phyloP scores from a whole-genome alignment of 2,113 vertebrate species.

The Neotoma lepida region DNA sequence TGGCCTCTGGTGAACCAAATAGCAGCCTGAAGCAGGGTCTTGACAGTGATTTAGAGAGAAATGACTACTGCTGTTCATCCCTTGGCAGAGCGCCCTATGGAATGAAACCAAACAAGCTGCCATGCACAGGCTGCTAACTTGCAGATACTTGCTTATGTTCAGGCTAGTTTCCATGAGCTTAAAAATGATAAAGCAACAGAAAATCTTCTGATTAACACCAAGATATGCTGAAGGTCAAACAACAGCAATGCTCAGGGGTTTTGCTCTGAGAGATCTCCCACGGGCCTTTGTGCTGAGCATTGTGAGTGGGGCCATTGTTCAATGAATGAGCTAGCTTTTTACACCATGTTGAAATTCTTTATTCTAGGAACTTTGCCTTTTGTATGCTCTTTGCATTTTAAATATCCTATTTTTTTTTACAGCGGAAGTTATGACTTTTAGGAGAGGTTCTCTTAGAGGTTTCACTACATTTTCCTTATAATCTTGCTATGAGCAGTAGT shows the following conservation, averaged over 20 bases:
- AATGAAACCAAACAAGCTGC: conserved; percentile 59
- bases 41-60: conserved; percentile 71
- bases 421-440: conserved; percentile 27
- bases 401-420: conserved; percentile 41
- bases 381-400: conserved; percentile 18
- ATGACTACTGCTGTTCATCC: conserved; percentile 53
- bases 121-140: conserved; percentile 56
- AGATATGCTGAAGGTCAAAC: conserved; percentile 34
- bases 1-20: conserved; percentile 58
- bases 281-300: neutral
- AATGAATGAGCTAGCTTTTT: conserved; percentile 48
- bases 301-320: neutral
- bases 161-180: neutral
- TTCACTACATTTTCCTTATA: conserved; percentile 29
- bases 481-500: conserved; percentile 8
- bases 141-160: conserved; percentile 56
- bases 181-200: conserved; percentile 12
- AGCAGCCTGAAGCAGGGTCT: conserved; percentile 55
- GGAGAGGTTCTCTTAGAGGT: conserved; percentile 47
- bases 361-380: neutral
- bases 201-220: conserved; percentile 43
- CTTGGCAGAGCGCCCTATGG: conserved; percentile 62
- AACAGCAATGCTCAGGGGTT: neutral
- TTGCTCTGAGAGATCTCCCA: conserved; percentile 9
- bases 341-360: neutral